phyloP scores from a whole-genome alignment of 2,113 vertebrate species.

The Amphiprion percula region DNA sequence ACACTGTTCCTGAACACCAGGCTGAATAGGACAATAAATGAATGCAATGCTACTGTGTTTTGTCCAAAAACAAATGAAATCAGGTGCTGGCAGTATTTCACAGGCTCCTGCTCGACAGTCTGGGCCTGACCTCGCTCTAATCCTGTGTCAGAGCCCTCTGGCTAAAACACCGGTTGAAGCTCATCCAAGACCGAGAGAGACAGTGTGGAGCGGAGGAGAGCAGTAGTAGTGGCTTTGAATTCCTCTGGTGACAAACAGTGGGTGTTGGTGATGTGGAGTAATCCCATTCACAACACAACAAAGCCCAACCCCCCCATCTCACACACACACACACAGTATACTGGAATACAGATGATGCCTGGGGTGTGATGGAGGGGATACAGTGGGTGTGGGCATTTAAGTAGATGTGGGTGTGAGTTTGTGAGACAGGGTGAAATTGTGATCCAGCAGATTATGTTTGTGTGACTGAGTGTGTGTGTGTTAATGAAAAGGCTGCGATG shows the following conservation, averaged over 20 bases:
- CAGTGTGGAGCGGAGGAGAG: slow-evolving; percentile 52
- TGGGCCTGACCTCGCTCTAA: slow-evolving; percentile 61
- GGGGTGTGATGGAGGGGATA: slow-evolving; percentile 28
- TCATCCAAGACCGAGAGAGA: slow-evolving; percentile 51
- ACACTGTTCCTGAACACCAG: background rate
- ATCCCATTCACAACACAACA: slow-evolving; percentile 80
- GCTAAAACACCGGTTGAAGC: slow-evolving; percentile 68
- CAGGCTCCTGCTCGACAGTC: slow-evolving; percentile 49
- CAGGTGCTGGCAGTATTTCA: slow-evolving; percentile 54
- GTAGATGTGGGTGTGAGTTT: slow-evolving; percentile 22
- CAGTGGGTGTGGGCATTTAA: slow-evolving; percentile 14
- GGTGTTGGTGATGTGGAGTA: slow-evolving; percentile 70
- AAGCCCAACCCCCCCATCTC: slow-evolving; percentile 62
- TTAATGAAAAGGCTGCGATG: slow-evolving; percentile 69
- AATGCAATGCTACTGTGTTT: background rate
- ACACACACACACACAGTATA: slow-evolving; percentile 13
- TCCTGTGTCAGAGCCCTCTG: slow-evolving; percentile 60
- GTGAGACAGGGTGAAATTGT: slow-evolving; percentile 29
- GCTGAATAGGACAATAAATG: slow-evolving; percentile 5
- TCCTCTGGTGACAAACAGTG: slow-evolving; percentile 70
- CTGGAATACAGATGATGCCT: slow-evolving; percentile 44
- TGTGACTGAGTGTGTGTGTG: slow-evolving; percentile 36
- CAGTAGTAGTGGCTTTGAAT: slow-evolving; percentile 55
- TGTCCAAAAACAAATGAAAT: slow-evolving; percentile 44
- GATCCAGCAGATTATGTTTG: slow-evolving; percentile 59